Evolutionary conservation across 2,797 vertebrate species (phyloP).

Genomic region (Poecile montanus): DNA sequence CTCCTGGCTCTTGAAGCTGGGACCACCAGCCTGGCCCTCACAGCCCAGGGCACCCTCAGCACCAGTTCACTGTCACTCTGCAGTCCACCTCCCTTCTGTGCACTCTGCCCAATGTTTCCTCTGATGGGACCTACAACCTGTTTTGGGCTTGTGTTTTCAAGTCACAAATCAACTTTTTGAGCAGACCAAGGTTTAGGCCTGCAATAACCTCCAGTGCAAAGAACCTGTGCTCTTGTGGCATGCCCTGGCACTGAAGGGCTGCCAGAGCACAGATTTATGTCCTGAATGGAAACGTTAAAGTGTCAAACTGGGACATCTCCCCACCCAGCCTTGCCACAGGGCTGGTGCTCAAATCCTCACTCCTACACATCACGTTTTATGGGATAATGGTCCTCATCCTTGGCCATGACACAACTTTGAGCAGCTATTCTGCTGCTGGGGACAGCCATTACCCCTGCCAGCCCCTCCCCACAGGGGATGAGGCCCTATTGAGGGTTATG

Average conservation of each 20-base stretch:
- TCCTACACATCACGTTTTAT: not conserved
- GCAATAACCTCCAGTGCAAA: not conserved
- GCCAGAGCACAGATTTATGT: not conserved
- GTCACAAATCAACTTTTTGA: not conserved
- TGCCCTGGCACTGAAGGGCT: not conserved
- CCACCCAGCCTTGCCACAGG: not conserved
- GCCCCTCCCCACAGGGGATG: not conserved
- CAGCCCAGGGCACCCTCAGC: not conserved
- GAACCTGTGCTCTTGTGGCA: not conserved
- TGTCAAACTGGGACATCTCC: not conserved
- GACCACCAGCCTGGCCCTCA: fast-evolving
- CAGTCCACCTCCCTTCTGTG: fast-evolving
- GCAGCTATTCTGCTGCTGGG: not conserved
- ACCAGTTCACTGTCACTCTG: fast-evolving
- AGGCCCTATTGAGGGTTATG: not conserved
- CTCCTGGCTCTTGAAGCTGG: not conserved
- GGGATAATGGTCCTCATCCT: not conserved
- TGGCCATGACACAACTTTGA: not conserved
- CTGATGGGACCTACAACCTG: too few relatives aligned
- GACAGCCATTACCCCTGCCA: not conserved
- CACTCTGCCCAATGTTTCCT: not conserved
- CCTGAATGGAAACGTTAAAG: not conserved
- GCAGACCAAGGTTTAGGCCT: not conserved
- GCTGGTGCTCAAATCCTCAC: not conserved
- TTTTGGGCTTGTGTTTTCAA: not conserved